Conservation (phyloP, 2,113 vertebrate species). For the Triplophysa rosa region DNA sequence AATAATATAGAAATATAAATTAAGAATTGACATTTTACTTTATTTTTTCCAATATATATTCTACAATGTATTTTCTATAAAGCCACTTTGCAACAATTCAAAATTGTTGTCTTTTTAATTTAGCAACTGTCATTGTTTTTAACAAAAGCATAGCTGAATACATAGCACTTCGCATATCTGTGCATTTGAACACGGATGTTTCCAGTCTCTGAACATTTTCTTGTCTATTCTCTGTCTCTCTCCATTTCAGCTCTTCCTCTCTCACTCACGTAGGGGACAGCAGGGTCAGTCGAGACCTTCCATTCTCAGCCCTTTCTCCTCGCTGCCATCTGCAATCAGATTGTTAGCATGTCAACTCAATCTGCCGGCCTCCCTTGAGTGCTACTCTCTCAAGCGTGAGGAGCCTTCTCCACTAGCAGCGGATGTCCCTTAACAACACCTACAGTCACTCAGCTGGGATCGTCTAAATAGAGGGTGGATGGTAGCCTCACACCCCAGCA, state of each 20-base stretch:
- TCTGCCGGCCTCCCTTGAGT: constrained; percentile 74
- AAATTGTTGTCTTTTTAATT: no score
- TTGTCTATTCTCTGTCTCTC: neutral
- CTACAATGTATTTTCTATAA: no score
- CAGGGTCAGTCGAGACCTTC: constrained; percentile 60
- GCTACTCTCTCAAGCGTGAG: constrained; percentile 69
- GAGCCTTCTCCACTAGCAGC: constrained; percentile 67
- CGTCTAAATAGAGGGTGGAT: constrained; percentile 60
- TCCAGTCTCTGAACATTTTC: neutral
- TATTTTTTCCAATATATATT: no score
- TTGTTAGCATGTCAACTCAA: constrained; percentile 79
- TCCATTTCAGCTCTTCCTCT: neutral
- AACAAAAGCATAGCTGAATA: no score
- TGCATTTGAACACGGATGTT: neutral
- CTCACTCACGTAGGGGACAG: constrained; percentile 52
- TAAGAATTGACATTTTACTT: no score
- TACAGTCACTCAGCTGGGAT: constrained; percentile 63
- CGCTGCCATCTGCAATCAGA: constrained; percentile 75
- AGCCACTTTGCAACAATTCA: no score
- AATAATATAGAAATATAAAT: no score
- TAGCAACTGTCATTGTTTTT: no score
- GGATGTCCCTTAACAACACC: constrained; percentile 72
- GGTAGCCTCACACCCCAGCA: constrained; percentile 72
- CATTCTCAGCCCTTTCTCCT: constrained; percentile 55
- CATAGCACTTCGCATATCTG: neutral